Percentiles rank a stretch among this genome's conserved stretches.
Evolutionary conservation across 1,140 invertebrate species (phyloP).

Genomic region (Drosophila rhopaloa): DNA sequence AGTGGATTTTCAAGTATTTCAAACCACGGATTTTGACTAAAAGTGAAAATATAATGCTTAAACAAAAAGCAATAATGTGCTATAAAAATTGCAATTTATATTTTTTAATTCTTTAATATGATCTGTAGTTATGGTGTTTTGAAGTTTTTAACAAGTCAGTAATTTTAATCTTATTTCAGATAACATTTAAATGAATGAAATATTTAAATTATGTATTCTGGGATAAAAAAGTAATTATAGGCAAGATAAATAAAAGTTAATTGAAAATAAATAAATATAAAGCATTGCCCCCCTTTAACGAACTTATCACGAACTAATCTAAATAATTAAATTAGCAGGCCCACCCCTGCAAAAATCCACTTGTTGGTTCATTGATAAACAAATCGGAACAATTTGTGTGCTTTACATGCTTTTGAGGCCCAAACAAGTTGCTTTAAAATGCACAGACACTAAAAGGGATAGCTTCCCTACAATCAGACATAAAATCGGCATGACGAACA

Average conservation of each 20-base stretch:
- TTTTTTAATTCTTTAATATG: no score
- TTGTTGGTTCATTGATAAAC: constrained; percentile 28
- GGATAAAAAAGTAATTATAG: no score
- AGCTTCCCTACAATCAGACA: constrained; percentile 31
- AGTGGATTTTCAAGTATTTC: not conserved
- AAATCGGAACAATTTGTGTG: constrained; percentile 54
- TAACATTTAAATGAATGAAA: no score
- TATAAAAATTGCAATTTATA: no score
- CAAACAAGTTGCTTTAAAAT: constrained; percentile 61
- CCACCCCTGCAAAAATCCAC: constrained; percentile 6
- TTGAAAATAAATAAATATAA: not conserved
- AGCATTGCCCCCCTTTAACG: not conserved
- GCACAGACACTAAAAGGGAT: constrained; percentile 38
- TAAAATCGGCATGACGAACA: constrained; percentile 35
- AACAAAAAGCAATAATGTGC: no score
- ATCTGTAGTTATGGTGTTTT: no score
- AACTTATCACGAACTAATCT: not conserved
- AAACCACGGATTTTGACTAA: not conserved
- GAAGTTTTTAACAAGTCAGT: no score
- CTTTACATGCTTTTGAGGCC: constrained; percentile 38
- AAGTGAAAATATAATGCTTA: no score
- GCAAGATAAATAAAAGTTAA: not conserved
- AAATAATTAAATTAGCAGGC: constrained; percentile 2
- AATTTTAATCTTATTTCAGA: no score
- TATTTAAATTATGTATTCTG: no score